Percentiles rank a stretch among this genome's conserved stretches.
Evolutionary conservation across 2,888 invertebrate species (phyloP).

Genomic region (Scaptomyza reducta): DNA sequence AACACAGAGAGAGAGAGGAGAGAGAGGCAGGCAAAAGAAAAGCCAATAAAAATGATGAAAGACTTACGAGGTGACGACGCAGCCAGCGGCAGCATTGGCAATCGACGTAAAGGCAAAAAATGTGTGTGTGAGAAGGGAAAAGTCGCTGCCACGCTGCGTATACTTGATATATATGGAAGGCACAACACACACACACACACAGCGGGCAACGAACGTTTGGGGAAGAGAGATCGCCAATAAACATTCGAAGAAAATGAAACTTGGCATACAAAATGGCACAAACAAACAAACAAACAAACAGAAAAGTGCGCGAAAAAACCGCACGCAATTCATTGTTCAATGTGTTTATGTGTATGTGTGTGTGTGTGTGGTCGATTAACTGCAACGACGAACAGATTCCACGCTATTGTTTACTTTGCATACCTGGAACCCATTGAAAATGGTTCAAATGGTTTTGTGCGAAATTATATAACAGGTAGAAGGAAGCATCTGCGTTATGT

Average conservation of each 20-base stretch:
- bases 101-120: conserved; percentile 14
- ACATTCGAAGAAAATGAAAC: conserved; percentile 54
- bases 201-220: background rate
- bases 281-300: conserved; percentile 40
- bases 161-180: conserved; percentile 63
- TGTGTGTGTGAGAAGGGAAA: background rate
- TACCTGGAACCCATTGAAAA: too few relatives aligned
- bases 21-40: conserved; percentile 14
- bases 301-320: conserved; percentile 8
- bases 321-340: conserved; percentile 20
- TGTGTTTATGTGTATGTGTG: too few relatives aligned
- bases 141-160: conserved; percentile 50
- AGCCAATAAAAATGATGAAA: conserved; percentile 77
- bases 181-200: conserved; percentile 24
- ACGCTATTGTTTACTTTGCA: too few relatives aligned
- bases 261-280: conserved; percentile 55
- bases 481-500: too few relatives aligned
- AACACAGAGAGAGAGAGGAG: background rate
- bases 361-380: conserved; percentile 10
- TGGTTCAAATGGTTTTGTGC: too few relatives aligned
- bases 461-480: too few relatives aligned
- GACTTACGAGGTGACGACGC: conserved; percentile 57
- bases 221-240: conserved; percentile 52
- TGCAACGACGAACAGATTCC: too few relatives aligned
- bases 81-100: conserved; percentile 22